phyloP scores from a whole-genome alignment of 2,113 vertebrate species.

The Elephantulus edwardii region DNA sequence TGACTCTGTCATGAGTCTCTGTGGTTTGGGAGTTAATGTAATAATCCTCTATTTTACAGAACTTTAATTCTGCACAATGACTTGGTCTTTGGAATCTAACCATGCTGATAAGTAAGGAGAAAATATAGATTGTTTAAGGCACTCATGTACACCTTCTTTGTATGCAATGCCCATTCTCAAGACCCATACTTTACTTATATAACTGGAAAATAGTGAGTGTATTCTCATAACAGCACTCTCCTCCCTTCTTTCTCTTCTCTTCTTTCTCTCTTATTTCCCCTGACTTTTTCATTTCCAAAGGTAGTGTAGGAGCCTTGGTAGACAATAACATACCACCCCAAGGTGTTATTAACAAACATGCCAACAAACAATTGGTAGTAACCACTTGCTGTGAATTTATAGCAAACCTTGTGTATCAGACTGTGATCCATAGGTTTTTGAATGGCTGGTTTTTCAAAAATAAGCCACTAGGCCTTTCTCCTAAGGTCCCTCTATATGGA shows the following conservation, averaged over 20 bases:
- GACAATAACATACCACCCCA: background rate
- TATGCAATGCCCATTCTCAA: background rate
- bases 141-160: background rate
- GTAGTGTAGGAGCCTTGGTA: background rate
- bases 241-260: too few species aligned
- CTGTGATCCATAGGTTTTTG: background rate
- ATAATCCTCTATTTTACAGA: background rate
- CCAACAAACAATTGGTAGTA: too few species aligned
- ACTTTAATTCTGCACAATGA: background rate
- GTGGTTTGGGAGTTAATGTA: background rate
- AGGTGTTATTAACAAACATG: too few species aligned
- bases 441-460: background rate
- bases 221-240: background rate
- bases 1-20: background rate
- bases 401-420: background rate
- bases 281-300: background rate
- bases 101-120: background rate
- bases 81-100: background rate
- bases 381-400: background rate
- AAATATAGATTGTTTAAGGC: background rate
- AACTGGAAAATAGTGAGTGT: background rate
- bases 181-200: background rate
- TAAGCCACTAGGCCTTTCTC: background rate
- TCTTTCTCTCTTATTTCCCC: background rate
- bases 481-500: too few species aligned